A percentile compares a stretch with the other conserved stretches of the same genome.
Evolutionary conservation across 2,797 vertebrate species (phyloP).

Genomic region (Mormyrus hasselquistii): DNA sequence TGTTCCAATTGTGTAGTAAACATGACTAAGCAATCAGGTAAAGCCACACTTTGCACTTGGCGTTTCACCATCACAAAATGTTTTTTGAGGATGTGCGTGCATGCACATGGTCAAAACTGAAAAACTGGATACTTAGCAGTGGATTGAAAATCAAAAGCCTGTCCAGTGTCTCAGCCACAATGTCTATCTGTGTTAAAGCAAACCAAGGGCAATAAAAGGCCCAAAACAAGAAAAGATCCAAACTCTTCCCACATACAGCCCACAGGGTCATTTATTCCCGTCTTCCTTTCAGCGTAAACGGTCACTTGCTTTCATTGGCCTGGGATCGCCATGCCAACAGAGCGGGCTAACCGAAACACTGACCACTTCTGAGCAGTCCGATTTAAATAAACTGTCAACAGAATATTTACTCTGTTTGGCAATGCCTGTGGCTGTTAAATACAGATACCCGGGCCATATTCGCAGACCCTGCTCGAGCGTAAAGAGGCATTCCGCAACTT

Average conservation of each 20-base stretch:
- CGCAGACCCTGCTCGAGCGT: slow-evolving; percentile 36
- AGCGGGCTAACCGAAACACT: slow-evolving; percentile 42
- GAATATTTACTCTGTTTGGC: slow-evolving; percentile 46
- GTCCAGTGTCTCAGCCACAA: slow-evolving; percentile 25
- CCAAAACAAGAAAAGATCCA: slow-evolving; percentile 48
- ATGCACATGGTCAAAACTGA: not conserved
- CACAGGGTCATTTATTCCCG: slow-evolving; percentile 23
- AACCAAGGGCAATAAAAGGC: slow-evolving; percentile 38
- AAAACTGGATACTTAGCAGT: not conserved
- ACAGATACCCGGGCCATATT: slow-evolving; percentile 40
- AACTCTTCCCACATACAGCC: slow-evolving; percentile 41
- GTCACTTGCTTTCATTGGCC: slow-evolving; percentile 37
- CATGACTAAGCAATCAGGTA: not conserved
- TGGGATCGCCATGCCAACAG: slow-evolving; percentile 29
- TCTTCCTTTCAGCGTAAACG: slow-evolving; percentile 35
- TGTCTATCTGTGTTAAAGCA: slow-evolving; percentile 43
- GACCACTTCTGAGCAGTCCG: slow-evolving; percentile 47
- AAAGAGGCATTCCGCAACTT: slow-evolving; percentile 41
- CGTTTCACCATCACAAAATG: not conserved
- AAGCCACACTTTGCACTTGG: not conserved
- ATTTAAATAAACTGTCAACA: slow-evolving; percentile 51
- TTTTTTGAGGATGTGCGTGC: not conserved
- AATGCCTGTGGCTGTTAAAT: slow-evolving; percentile 49
- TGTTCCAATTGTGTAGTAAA: not conserved
- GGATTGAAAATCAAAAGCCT: not conserved